Conservation (phyloP, 2,797 vertebrate genomes). For the Potorous gilbertii region DNA sequence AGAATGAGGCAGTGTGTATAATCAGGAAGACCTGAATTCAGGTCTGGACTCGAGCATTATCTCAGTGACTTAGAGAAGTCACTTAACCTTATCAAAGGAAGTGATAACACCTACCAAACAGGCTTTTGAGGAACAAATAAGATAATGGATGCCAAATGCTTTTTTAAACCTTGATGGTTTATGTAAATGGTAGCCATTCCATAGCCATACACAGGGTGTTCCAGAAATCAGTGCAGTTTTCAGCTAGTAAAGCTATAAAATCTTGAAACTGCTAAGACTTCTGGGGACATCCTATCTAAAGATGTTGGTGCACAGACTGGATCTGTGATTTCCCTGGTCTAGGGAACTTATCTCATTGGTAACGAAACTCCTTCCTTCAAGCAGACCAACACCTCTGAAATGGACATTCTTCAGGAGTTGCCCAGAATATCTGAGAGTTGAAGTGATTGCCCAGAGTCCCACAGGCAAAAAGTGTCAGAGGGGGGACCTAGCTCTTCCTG, state of each 20-base stretch:
- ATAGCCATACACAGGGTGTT: background rate
- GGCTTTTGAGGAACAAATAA: background rate
- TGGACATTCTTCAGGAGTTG: too few relatives aligned
- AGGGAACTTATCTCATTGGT: background rate
- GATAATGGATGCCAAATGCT: background rate
- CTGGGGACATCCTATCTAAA: background rate
- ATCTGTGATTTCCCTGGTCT: background rate
- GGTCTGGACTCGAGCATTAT: background rate
- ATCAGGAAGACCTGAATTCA: background rate
- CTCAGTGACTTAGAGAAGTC: background rate
- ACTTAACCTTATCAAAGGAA: background rate
- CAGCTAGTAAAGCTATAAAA: background rate
- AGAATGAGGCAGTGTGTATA: too few relatives aligned
- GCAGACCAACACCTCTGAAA: background rate
- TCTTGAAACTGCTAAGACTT: background rate
- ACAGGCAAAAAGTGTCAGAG: background rate
- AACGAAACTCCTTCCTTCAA: background rate
- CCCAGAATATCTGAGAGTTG: too few relatives aligned
- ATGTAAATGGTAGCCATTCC: background rate
- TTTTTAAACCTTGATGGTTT: background rate
- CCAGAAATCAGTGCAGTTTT: background rate
- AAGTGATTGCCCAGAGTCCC: background rate
- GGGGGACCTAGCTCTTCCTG: background rate
- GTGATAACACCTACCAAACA: background rate
- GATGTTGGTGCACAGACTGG: too few relatives aligned